Evolutionary conservation across 2,888 invertebrate species (phyloP), one percentile per base, ranked within the genome.

Genomic region (Drosophila barbarae): DNA sequence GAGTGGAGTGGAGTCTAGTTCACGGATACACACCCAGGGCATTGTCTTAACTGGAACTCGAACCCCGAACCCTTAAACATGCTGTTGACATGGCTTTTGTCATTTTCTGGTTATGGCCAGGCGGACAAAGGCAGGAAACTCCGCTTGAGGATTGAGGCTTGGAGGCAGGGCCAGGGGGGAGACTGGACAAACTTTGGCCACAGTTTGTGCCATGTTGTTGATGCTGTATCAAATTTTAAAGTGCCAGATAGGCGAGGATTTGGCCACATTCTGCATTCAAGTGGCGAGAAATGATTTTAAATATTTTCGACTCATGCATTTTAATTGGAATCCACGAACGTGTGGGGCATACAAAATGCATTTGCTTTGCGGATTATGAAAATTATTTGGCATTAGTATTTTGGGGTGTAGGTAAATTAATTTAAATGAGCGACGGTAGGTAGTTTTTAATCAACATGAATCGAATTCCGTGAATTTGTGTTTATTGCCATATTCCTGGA

Each of bases 81-180:
- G 81, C 78, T 83, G 79, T 79, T 79, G 79, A 83, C 84, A 83
- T 75, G 78, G 76, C 81, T 77, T 79, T 83, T 79, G 79, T 79
- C 83, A 77, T 83, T 79, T 83, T 83, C 84, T 80, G 79, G 84
- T 77, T 79, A 79, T 73, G 84, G 81, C 66, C 81, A 77, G 65
- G 74, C 82, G 82, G 74, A 78, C 78, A 78, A 74, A 77, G 67
- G 73, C 73, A 69, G 71, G 65, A 78, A 71, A 46, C 53, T 35
- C 63, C 26, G 21, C 15, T 39, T 23, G 15, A 44, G 13, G 41
- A 52, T 39, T 23, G 15, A 44, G 13, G 32, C 41, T 30, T 21
- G 12, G 6, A 1, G 30, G 5, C 5, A 36, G 15, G 13, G 15
- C 4, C 34, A 7, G 9, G 30, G 30, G n/a, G 46, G 38, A 9